Base-by-base conservation (phyloP, 1,140 invertebrate genomes). In the Psix sp. region DNA sequence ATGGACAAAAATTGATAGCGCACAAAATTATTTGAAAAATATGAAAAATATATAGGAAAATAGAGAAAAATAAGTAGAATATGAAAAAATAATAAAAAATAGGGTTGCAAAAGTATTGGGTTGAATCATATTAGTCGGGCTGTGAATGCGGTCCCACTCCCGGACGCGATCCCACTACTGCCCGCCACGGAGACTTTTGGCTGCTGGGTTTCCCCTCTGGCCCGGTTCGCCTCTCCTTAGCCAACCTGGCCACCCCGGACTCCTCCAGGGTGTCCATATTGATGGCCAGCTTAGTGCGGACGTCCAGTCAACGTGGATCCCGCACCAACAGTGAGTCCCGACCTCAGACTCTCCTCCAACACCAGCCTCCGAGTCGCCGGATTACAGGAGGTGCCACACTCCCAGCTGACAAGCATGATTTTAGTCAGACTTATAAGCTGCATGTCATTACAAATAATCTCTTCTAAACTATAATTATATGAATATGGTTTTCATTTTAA, bases 151-250 rank as follows among this genome's bases (percentile, higher is more conserved):
- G 89, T 89, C 91, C 90, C 92, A 95, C 95, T 97, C 95, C 94
- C 94, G 91, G 94, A 91, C 93, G 95, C 95, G 92, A 95, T 96
- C 95, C 95, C 94, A 95, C 95, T 96, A 96, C 95, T 96, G 94
- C 93, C 89, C 92, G 89, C 93, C 94, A 94, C 94, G 94, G 94
- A 92, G 92, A 93, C 94, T 96, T 95, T 96, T 95, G 94, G 94
- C 94, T 96, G 94, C 94, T 96, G 92, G 91, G 93, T 96, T 95
- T 93, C 95, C 94, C 93, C 93, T 93, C 95, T 97, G 94, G 94
- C 94, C 95, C 95, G 92, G 90, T 97, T 89, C 95, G 92, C 93
- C 93, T 92, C 94, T 96, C 95, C 91, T 97, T 93, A 92, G 90
- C 90, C 89, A 93, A 96, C 95, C 95, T 96, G 95, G 93, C 81